Conservation (phyloP, 2,797 vertebrate genomes). For the Iguana delicatissima region DNA sequence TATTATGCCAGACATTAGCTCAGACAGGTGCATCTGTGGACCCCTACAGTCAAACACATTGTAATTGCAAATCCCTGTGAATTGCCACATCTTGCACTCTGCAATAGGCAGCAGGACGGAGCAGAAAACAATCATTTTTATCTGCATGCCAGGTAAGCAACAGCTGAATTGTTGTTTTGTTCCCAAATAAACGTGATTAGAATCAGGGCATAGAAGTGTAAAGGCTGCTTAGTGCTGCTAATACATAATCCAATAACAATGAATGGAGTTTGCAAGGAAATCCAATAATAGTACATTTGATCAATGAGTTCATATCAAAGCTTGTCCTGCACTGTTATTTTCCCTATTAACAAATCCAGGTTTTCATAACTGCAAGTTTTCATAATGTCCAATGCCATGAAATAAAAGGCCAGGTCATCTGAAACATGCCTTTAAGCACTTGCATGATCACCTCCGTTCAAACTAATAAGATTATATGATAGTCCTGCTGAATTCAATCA, state of each 20-base stretch:
- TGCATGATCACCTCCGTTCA: neutral
- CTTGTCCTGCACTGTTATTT: neutral
- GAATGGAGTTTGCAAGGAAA: neutral
- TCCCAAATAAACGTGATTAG: neutral
- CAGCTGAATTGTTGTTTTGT: neutral
- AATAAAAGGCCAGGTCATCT: neutral
- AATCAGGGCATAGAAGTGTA: neutral
- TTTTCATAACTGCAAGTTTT: neutral
- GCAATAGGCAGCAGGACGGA: neutral
- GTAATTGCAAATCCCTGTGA: fast-evolving
- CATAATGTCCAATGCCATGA: neutral
- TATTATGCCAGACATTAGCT: neutral
- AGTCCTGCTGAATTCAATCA: no score
- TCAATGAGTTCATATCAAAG: neutral
- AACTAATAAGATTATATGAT: no score
- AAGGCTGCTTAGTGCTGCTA: neutral
- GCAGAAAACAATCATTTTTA: slow-evolving; percentile 5
- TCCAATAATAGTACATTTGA: neutral
- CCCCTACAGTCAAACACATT: neutral
- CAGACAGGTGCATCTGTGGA: neutral
- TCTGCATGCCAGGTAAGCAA: slow-evolving; percentile 4
- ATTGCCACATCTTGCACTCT: neutral
- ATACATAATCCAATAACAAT: neutral
- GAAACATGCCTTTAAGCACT: neutral
- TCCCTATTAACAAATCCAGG: neutral